Conservation (phyloP, 2,888 invertebrate species). For the Heliconius aoede region DNA sequence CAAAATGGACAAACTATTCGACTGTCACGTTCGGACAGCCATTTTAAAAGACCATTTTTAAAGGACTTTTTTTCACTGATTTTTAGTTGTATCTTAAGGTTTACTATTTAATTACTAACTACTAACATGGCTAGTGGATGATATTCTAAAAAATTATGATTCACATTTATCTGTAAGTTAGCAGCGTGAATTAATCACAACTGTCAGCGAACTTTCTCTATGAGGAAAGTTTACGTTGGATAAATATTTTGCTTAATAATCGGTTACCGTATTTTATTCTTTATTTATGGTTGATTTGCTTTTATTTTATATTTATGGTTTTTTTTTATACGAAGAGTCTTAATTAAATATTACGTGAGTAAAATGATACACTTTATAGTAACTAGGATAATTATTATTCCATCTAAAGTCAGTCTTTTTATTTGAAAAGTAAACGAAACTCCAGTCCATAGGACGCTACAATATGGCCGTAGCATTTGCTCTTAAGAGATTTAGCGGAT, state of each 20-base stretch:
- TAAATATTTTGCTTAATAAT: conserved; percentile 26
- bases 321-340: background rate
- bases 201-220: conserved; percentile 43
- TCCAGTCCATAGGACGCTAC: background rate
- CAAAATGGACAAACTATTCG: too few relatives aligned
- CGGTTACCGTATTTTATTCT: background rate
- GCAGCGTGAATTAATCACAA: conserved; percentile 44
- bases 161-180: conserved; percentile 10
- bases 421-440: background rate
- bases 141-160: background rate
- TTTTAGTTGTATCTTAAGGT: too few relatives aligned
- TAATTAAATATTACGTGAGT: too few relatives aligned
- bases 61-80: too few relatives aligned
- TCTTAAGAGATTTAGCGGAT: conserved; percentile 25
- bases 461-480: conserved; percentile 24
- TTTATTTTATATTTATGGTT: background rate
- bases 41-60: too few relatives aligned
- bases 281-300: conserved; percentile 4
- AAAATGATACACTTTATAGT: too few relatives aligned
- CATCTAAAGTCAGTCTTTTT: background rate
- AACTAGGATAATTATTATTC: too few relatives aligned
- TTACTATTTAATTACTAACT: background rate
- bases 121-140: background rate
- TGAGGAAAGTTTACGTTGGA: conserved; percentile 37
- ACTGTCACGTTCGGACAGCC: too few relatives aligned